These are phyloP conservation scores for Cottoperca gobio DNA, from an alignment of 2,797 vertebrate genomes.

Conservation along the genomic window DNA sequence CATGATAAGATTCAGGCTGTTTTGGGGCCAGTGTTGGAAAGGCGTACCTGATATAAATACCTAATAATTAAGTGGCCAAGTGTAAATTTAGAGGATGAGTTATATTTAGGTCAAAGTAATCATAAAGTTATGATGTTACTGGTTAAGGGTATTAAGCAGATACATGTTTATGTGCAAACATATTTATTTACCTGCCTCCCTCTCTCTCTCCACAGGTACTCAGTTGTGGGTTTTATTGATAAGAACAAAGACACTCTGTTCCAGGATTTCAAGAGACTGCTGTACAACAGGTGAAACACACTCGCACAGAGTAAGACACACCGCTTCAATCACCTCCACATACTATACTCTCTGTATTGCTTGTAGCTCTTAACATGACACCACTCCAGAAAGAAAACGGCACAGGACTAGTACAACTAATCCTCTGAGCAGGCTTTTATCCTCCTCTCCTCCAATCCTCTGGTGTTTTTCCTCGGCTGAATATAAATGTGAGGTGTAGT, in stretches of 20 bases:
- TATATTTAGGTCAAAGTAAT: background rate
- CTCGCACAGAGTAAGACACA: slow-evolving; percentile 25
- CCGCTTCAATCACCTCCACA: slow-evolving; percentile 20
- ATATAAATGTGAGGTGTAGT: slow-evolving; percentile 12
- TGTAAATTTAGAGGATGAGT: background rate
- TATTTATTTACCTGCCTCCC: slow-evolving; percentile 5
- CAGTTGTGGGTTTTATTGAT: slow-evolving; percentile 96
- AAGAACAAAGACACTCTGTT: slow-evolving; percentile 99
- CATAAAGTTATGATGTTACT: background rate
- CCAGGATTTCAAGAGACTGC: slow-evolving; percentile 98
- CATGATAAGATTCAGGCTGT: background rate
- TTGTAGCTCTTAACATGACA: slow-evolving; percentile 34
- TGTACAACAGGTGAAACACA: slow-evolving; percentile 95
- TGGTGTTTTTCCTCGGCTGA: slow-evolving; percentile 5
- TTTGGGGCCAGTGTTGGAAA: background rate
- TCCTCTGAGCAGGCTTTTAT: slow-evolving; percentile 31
- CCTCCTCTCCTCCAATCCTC: slow-evolving; percentile 18
- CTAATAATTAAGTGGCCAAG: background rate
- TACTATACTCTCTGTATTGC: slow-evolving; percentile 17
- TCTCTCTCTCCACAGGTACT: slow-evolving; percentile 86
- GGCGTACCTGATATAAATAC: background rate
- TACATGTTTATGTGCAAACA: background rate
- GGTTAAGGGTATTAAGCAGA: background rate
- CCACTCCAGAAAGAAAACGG: slow-evolving; percentile 18
- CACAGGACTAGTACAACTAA: slow-evolving; percentile 8